Evolutionary conservation across 1,140 invertebrate genomes (phyloP).

Genomic region (Euwallacea fornicatus): DNA sequence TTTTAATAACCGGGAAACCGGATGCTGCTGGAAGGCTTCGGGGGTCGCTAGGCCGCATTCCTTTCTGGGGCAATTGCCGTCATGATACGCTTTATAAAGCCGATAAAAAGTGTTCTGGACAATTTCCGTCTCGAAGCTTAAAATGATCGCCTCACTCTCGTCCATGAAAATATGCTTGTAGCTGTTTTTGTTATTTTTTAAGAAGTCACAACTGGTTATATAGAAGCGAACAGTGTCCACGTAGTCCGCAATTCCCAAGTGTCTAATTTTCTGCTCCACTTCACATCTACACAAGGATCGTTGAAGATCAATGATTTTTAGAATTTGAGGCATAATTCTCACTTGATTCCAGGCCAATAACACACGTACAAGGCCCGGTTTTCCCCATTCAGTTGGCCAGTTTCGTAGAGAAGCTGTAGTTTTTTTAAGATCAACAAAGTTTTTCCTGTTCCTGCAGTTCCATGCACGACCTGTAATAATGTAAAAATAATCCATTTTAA

Average conservation of each 20-base stretch:
- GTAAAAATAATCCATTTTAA: not conserved
- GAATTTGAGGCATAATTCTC: constrained; percentile 9
- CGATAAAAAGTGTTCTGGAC: constrained; percentile 47
- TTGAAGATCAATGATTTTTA: not conserved
- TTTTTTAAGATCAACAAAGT: constrained; percentile 52
- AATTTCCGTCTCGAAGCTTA: constrained; percentile 48
- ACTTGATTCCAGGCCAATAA: constrained; percentile 54
- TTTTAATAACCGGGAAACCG: constrained; percentile 21
- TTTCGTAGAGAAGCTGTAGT: constrained; percentile 46
- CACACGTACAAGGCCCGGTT: constrained; percentile 52
- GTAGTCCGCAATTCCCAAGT: constrained; percentile 46
- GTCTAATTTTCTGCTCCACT: constrained; percentile 47
- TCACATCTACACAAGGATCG: constrained; percentile 42
- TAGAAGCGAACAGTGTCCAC: constrained; percentile 51
- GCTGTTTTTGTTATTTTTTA: constrained; percentile 44
- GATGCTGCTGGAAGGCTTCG: constrained; percentile 22
- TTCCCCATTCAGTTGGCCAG: constrained; percentile 46
- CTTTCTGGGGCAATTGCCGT: constrained; percentile 40
- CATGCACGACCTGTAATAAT: constrained; percentile 46
- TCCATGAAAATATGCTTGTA: constrained; percentile 54
- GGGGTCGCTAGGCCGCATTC: constrained; percentile 27
- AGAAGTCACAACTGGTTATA: constrained; percentile 47
- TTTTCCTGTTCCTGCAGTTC: constrained; percentile 53
- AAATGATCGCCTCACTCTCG: constrained; percentile 51
- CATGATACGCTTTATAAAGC: constrained; percentile 44